A percentile compares a stretch with the other conserved stretches of the same genome.
These are phyloP conservation scores for Tenthredo notha DNA, from an alignment of 2,888 invertebrate genomes.

Conservation along the genomic window DNA sequence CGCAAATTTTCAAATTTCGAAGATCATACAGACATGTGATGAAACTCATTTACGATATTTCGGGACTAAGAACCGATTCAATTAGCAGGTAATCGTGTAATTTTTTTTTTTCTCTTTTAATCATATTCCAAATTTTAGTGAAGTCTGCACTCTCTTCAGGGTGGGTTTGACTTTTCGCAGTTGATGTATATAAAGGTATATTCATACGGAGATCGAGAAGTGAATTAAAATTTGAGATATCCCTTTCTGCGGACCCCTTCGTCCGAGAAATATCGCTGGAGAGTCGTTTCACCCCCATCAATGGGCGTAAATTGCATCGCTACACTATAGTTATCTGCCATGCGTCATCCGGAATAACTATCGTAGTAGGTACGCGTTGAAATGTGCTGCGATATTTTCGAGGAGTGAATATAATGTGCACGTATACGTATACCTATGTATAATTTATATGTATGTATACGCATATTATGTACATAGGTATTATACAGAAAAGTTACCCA, in stretches of 20 bases:
- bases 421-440: background rate
- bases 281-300: conserved; percentile 32
- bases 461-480: background rate
- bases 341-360: conserved; percentile 49
- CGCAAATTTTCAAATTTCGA: background rate
- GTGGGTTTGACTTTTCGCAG: background rate
- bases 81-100: background rate
- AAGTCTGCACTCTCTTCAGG: background rate
- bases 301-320: conserved; percentile 43
- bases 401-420: background rate
- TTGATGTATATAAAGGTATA: background rate
- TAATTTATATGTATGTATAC: background rate
- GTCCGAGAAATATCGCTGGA: background rate
- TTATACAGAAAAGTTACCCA: conserved; percentile 19
- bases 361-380: conserved; percentile 24
- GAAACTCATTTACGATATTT: background rate
- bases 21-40: background rate
- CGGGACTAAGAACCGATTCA: background rate
- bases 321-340: conserved; percentile 49
- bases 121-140: background rate
- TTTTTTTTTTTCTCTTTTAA: too few species aligned
- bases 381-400: conserved; percentile 33
- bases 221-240: conserved; percentile 47
- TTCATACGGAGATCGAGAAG: background rate
- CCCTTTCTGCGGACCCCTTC: background rate